These are phyloP conservation scores for Mormyrus proboscirostris DNA, from an alignment of 2,797 vertebrate genomes.

Conservation along the genomic window DNA sequence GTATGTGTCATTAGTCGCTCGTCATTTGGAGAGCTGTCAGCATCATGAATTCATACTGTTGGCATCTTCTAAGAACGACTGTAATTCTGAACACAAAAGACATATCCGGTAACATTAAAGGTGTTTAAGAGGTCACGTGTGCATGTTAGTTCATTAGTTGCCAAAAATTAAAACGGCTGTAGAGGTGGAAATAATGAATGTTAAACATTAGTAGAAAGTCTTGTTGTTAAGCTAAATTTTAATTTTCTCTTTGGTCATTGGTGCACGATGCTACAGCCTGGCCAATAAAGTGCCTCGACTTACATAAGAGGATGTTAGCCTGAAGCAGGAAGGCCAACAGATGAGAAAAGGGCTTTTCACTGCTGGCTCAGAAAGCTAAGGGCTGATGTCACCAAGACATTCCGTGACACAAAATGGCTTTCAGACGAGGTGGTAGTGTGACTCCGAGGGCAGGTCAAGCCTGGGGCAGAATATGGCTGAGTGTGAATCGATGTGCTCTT, in stretches of 20 bases:
- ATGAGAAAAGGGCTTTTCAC: slow-evolving; percentile 25
- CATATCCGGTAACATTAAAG: slow-evolving; percentile 26
- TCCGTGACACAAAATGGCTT: slow-evolving; percentile 44
- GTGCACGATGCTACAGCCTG: background rate
- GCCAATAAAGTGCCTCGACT: background rate
- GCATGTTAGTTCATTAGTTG: slow-evolving; percentile 18
- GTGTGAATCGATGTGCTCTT: slow-evolving; percentile 45
- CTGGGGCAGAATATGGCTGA: slow-evolving; percentile 51
- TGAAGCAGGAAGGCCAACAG: slow-evolving; percentile 15
- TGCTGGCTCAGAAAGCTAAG: slow-evolving; percentile 24
- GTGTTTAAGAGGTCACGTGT: slow-evolving; percentile 23
- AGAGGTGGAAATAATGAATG: background rate
- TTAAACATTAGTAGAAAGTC: background rate
- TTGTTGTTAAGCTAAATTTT: background rate
- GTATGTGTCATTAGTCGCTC: slow-evolving; percentile 55
- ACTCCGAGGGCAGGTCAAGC: slow-evolving; percentile 35
- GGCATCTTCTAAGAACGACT: slow-evolving; percentile 8
- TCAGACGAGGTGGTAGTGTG: background rate
- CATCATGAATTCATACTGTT: slow-evolving; percentile 14
- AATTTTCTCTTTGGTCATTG: background rate
- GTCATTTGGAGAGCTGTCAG: slow-evolving; percentile 2
- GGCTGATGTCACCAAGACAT: slow-evolving; percentile 60
- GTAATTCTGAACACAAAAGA: slow-evolving; percentile 1
- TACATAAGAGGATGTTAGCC: background rate
- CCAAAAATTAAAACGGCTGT: slow-evolving; percentile 13